Evolutionary conservation across 2,888 invertebrate genomes (phyloP).

Genomic region (Ryuthela nishihirai): DNA sequence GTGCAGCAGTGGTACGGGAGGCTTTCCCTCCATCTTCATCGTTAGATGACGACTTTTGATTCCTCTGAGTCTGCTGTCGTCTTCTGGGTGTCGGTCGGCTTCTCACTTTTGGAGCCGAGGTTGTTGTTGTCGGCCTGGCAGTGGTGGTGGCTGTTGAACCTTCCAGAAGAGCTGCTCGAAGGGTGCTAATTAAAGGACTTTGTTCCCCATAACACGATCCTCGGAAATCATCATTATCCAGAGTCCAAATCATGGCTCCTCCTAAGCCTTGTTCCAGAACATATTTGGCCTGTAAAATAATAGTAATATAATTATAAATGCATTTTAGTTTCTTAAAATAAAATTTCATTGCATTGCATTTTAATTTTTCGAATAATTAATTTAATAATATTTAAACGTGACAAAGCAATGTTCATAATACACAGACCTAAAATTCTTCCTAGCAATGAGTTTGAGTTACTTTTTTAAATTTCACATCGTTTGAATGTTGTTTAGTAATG

Average conservation of each 20-base stretch:
- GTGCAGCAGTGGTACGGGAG: constrained; percentile 62
- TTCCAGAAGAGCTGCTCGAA: constrained; percentile 35
- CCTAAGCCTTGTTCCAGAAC: constrained; percentile 79
- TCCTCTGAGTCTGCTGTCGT: no score
- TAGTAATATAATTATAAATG: not conserved
- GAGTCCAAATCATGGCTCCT: constrained; percentile 90
- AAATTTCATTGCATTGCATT: not conserved
- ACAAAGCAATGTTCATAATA: no score
- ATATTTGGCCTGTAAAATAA: constrained; percentile 61
- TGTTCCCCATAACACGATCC: constrained; percentile 79
- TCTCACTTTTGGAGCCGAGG: constrained; percentile 9
- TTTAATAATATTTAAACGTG: not conserved
- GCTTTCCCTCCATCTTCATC: constrained; percentile 5
- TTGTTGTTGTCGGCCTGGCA: constrained; percentile 5
- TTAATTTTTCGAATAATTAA: not conserved
- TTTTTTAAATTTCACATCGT: no score
- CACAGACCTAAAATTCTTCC: no score
- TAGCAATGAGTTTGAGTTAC: no score
- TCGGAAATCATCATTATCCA: constrained; percentile 91
- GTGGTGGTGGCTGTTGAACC: constrained; percentile 2
- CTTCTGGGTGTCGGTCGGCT: not conserved
- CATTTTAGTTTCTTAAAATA: not conserved
- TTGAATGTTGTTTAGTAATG: no score
- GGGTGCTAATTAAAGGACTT: constrained; percentile 83
- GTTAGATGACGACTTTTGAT: constrained; percentile 3